phyloP scores from a whole-genome alignment of 2,113 vertebrate genomes.

The Aspiorhynchus laticeps region DNA sequence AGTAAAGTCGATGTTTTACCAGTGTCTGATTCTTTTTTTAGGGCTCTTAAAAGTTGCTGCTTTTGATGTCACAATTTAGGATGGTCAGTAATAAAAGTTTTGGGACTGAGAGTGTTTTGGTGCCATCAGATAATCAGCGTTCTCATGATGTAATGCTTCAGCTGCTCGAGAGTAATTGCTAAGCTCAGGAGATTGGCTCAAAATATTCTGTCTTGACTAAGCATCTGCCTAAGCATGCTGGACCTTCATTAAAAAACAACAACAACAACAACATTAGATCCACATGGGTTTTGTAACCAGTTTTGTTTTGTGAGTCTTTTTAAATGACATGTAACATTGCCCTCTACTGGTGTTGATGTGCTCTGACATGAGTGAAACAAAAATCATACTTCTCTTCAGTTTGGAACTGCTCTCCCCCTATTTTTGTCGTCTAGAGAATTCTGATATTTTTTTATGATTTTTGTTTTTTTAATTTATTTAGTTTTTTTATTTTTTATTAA shows the following conservation, averaged over 20 bases:
- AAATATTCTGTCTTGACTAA: background rate
- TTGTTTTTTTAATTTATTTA: too few relatives aligned
- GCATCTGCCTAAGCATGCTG: background rate
- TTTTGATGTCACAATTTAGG: background rate
- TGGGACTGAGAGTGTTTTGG: background rate
- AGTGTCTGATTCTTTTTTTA: background rate
- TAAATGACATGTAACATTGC: background rate
- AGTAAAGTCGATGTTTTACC: background rate
- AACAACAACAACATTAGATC: too few relatives aligned
- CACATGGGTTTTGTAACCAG: background rate
- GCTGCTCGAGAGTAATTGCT: too few relatives aligned
- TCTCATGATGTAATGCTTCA: background rate
- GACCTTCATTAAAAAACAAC: background rate
- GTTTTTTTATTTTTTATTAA: background rate
- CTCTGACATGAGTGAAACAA: background rate
- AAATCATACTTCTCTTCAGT: background rate
- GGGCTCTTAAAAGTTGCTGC: background rate
- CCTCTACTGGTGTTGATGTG: background rate
- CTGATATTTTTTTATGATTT: background rate
- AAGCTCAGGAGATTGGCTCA: too few relatives aligned
- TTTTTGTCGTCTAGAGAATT: background rate
- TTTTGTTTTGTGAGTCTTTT: background rate
- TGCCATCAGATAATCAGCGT: background rate
- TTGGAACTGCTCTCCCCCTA: background rate
- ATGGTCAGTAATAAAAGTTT: background rate